Base-by-base conservation (phyloP, 2,113 vertebrate species). In the Phoxinus phoxinus region DNA sequence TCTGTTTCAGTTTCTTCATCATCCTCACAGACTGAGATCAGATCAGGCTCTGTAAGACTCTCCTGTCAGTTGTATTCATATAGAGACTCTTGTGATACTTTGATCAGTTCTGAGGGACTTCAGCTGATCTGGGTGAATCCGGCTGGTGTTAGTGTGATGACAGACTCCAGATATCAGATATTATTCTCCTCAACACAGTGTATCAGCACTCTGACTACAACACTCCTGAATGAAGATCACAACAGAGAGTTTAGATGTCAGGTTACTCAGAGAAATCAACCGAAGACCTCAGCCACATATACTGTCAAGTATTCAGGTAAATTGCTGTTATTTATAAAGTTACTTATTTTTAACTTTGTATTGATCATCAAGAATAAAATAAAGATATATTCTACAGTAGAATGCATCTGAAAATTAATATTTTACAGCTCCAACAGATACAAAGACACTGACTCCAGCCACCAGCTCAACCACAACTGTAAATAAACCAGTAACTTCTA, bases 11-110 rank as follows among this genome's bases (percentile, higher is more conserved):
- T 73, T 23, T 73, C 37, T 73, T 44, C 71, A 46, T 46, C 71
- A 44, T 44, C 61, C 74, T 35, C 56, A 53, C 85, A 71, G 80
- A 15, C 76, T 48, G 53, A 86, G 67, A 71, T 37, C 32, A 71
- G 67, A 71, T 2, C 67, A 37, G 67, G 67, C 32, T 61, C 41
- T 27, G 15, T 86, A 79, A 65, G 69, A 19, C 85, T 86, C 56
- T 48, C 2, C 7, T 65, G 83, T 77, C 56, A n/a, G 56, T 41
- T 84, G 30, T 21, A 76, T 53, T 32, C 0, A 30, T 9, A 56
- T 8, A 0, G 0, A 12, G 1, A 12, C 74, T 1, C 15, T 32
- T 53, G 74, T 76, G 46, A 53, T 76, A 0, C 0, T 53, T 4
- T 32, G 2, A 1, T 53, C 9, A 0, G 2, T 76, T 0, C 0